These are phyloP conservation scores for Acleris sparsana DNA, from an alignment of 2,888 invertebrate genomes.

Conservation along the genomic window DNA sequence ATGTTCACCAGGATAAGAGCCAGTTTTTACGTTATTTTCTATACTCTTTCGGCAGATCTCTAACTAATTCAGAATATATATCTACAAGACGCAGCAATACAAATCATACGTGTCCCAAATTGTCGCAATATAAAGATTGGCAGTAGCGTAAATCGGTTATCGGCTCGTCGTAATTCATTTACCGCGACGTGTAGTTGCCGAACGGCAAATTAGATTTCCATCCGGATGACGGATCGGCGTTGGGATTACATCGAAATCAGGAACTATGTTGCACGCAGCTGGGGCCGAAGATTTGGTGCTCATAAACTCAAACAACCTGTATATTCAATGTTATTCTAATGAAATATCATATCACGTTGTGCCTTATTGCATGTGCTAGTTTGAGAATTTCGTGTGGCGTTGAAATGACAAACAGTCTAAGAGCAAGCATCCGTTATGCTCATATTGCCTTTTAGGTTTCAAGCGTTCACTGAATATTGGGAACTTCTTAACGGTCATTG, in stretches of 20 bases:
- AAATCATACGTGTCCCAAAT: constrained; percentile 16
- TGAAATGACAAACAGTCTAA: too few species aligned
- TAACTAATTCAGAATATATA: too few species aligned
- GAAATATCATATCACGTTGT: too few species aligned
- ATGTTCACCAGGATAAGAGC: too few species aligned
- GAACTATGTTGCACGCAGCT: constrained; percentile 15
- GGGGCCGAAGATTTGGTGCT: constrained; percentile 1
- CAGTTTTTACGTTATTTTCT: too few species aligned
- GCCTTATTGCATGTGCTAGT: too few species aligned
- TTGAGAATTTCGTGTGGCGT: too few species aligned
- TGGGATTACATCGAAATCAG: constrained; percentile 35
- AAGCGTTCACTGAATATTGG: too few species aligned
- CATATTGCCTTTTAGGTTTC: too few species aligned
- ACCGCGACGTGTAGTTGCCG: constrained; percentile 62
- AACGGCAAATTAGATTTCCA: constrained; percentile 78
- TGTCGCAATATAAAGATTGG: constrained; percentile 38
- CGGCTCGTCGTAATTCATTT: constrained; percentile 67
- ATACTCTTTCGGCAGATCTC: too few species aligned
- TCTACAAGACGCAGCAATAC: constrained; percentile 4
- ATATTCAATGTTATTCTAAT: background rate
- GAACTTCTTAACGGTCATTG: too few species aligned
- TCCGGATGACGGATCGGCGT: constrained; percentile 72
- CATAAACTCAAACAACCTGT: background rate
- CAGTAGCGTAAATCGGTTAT: constrained; percentile 64
- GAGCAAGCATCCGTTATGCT: too few species aligned